Conservation (phyloP, 2,113 vertebrate genomes). For the Lycocorax pyrrhopterus region DNA sequence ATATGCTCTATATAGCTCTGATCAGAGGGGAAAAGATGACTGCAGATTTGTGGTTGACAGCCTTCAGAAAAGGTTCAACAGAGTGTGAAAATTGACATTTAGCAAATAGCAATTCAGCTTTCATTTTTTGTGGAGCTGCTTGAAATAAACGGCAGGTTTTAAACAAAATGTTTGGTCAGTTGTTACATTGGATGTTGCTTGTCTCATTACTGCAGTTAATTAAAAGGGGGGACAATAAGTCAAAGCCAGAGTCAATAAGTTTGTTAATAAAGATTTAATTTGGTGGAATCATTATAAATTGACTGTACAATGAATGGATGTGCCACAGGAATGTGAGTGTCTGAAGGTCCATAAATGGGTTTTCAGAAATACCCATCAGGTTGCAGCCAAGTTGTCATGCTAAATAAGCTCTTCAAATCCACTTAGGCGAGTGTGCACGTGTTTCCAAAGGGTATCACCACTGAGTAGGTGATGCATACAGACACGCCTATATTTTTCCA, state of each 20-base stretch:
- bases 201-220: slow-evolving; percentile 59
- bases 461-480: background rate
- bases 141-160: slow-evolving; percentile 17
- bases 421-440: background rate
- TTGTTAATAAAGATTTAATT: slow-evolving; percentile 58
- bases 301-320: slow-evolving; percentile 31
- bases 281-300: slow-evolving; percentile 40
- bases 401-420: slow-evolving; percentile 40
- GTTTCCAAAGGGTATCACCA: background rate
- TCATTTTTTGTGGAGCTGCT: background rate
- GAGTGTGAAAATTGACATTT: slow-evolving; percentile 60
- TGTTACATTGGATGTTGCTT: slow-evolving; percentile 1
- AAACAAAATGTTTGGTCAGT: slow-evolving; percentile 34
- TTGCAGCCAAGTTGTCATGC: slow-evolving; percentile 22
- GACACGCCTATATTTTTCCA: background rate
- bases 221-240: slow-evolving; percentile 39
- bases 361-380: slow-evolving; percentile 37
- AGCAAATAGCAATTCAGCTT: slow-evolving; percentile 19
- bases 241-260: slow-evolving; percentile 20
- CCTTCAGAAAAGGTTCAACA: slow-evolving; percentile 47
- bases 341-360: background rate
- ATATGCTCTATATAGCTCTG: background rate
- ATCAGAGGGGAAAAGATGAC: background rate
- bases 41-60: slow-evolving; percentile 29
- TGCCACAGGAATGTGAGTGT: background rate